Evolutionary conservation across 2,113 vertebrate species (phyloP).

Genomic region (Notothenia rossii): DNA sequence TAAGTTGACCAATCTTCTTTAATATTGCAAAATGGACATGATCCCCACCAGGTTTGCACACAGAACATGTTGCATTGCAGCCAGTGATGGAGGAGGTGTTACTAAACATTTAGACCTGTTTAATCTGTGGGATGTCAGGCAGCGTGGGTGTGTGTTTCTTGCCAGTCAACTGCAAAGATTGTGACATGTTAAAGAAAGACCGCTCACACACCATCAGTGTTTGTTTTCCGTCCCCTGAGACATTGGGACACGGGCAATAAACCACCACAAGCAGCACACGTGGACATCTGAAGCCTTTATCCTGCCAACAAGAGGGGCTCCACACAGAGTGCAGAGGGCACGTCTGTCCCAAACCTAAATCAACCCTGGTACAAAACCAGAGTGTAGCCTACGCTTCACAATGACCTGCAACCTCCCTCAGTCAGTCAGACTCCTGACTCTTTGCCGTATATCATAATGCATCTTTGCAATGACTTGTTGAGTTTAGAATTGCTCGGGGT

Average conservation of each 20-base stretch:
- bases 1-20: neutral
- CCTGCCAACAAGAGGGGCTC: conserved; percentile 63
- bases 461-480: neutral
- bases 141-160: neutral
- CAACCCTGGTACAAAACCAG: conserved; percentile 42
- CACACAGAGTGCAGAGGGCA: conserved; percentile 66
- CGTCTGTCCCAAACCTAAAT: conserved; percentile 62
- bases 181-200: conserved; percentile 43
- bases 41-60: neutral
- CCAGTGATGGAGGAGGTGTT: neutral
- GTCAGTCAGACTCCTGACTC: neutral
- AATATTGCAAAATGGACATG: neutral
- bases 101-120: neutral
- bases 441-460: neutral
- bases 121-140: neutral
- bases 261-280: conserved; percentile 63
- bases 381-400: conserved; percentile 45
- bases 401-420: conserved; percentile 36
- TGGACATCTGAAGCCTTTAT: conserved; percentile 67
- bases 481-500: neutral
- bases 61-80: neutral
- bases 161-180: conserved; percentile 1
- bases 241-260: conserved; percentile 66
- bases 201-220: conserved; percentile 31
- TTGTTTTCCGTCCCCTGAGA: conserved; percentile 33